Evolutionary conservation across 2,113 vertebrate genomes (phyloP), one percentile per base, ranked within the genome.

Genomic region (Canis aureus): DNA sequence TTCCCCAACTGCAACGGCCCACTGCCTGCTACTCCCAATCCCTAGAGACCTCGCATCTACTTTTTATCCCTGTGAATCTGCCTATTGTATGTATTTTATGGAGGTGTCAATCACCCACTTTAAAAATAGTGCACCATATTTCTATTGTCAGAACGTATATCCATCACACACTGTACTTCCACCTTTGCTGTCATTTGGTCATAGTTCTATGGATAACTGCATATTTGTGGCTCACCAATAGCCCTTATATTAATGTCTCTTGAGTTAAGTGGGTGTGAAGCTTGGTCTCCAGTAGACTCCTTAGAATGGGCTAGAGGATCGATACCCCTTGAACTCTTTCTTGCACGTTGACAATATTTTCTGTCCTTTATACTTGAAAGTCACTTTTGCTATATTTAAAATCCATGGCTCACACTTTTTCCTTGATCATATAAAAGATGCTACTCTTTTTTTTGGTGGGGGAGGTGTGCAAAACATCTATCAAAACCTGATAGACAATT

Each of bases 11-110:
- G 2, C 64, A 66, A 43, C 5, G 43, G 55, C 55, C 5, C 22
- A 1, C 57, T 64, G 16, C 59, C 38, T 38, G 5, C 86, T 73
- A 2, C 35, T 43, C n/a, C 79, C 12, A 12, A 20, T 38, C 51
- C 16, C 69, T 16, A 10, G 60, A 38, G 60, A 22, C 51, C 64
- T 62, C 32, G 29, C 6, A 80, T 80, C 17, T 32, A 66, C 35
- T 89, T 76, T 74, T 83, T 88, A 64, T 60, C 62, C 92, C 38
- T 38, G 0, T 71, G 81, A 95, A 73, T 79, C 87, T 95, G 9
- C 67, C 89, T 93, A 5, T 22, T 67, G 25, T 29, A 49, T 87
- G 1, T 82, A 88, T 96, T 88, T 90, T 35, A 76, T 27, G 1
- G 73, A 49, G 38, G 20, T 79, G 55, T 66, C 69, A 73, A 67